These are phyloP conservation scores for Dinomys branickii DNA, from an alignment of 2,113 vertebrate genomes.

Conservation along the genomic window DNA sequence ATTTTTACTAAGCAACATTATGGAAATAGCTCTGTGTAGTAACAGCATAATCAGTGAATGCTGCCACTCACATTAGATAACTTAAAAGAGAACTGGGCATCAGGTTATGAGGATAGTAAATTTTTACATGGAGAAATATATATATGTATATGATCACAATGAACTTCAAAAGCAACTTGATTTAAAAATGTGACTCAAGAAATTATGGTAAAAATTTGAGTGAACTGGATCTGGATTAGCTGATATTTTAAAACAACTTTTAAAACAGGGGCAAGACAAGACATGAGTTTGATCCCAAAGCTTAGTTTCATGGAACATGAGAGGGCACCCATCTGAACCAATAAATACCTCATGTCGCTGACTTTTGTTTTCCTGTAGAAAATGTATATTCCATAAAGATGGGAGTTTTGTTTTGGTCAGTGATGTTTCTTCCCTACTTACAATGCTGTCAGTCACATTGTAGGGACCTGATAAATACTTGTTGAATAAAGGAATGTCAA, in stretches of 20 bases:
- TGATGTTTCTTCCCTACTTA: neutral
- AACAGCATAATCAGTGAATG: neutral
- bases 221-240: slow-evolving; percentile 36
- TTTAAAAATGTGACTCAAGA: slow-evolving; percentile 35
- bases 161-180: slow-evolving; percentile 18
- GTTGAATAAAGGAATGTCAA: neutral
- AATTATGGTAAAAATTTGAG: slow-evolving; percentile 19
- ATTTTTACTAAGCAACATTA: slow-evolving; percentile 66
- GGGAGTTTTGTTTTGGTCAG: neutral
- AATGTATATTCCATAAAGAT: neutral
- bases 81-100: neutral
- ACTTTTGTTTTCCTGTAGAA: neutral
- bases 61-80: slow-evolving; percentile 15
- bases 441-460: neutral
- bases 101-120: neutral
- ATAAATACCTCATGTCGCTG: neutral
- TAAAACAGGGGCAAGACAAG: neutral
- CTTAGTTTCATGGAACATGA: neutral
- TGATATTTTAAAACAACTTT: neutral
- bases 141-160: neutral
- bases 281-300: neutral
- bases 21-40: slow-evolving; percentile 12
- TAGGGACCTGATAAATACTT: neutral
- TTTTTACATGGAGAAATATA: neutral
- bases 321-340: neutral